Evolutionary conservation across 2,888 invertebrate species (phyloP), one percentile per base, ranked within the genome.

Genomic region (Pollenia amentaria): DNA sequence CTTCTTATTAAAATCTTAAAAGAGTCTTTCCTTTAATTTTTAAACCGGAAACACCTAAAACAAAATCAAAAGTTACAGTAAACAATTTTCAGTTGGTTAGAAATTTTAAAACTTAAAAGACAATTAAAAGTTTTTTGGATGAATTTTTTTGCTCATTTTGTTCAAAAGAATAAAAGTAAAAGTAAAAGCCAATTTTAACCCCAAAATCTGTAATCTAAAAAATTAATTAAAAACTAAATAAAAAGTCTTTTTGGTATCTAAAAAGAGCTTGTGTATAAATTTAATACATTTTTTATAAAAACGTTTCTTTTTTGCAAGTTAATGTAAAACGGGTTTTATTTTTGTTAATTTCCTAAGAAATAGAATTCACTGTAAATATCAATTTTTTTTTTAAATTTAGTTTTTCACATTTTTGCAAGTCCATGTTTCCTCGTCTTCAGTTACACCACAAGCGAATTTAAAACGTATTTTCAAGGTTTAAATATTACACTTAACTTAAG

Each of bases 371-470:
- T 29, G 6, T 48, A 57, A 16, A 18, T 60, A 18, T 46, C 38
- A 46, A 67, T 44, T 67, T 69, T 14, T 40, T 62, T 62, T 62
- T 38, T n/a, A 1, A 7, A 29, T 46, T 44, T 3, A 44, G 16
- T 53, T 67, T 51, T 51, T 53, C 29, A 18, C 3, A 46, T 48
- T 57, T 76, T 78, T 78, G 77, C 79, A 75, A 75, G 65, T 46
- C 60, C 77, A 67, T 84, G 76, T 73, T 84, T 83, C 64, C 76
- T 80, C 84, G 77, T 84, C 76, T 87, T 84, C 62, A 29, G 87
- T 87, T 87, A 87, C 87, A 87, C 87, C 87, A 69, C 87, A 87
- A 84, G 76, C 76, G 87, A 87, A 87, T 80, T 67, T 77, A 80
- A 87, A 80, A 84, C 87, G 80, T 73, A 76, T 76, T 86, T 83